Evolutionary conservation across 1,140 invertebrate species (phyloP).

Genomic region (Centruroides sculpturatus): DNA sequence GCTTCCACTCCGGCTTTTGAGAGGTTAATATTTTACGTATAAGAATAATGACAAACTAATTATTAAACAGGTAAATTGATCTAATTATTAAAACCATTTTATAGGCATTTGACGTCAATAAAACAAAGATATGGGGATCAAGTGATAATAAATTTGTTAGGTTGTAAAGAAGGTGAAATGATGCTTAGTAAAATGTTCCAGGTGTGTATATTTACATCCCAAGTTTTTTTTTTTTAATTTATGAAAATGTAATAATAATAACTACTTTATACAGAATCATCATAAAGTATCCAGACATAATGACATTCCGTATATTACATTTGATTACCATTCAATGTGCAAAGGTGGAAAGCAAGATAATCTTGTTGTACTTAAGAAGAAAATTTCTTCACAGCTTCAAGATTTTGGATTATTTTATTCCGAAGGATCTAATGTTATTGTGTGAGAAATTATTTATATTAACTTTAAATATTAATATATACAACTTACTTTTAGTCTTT

Average conservation of each 20-base stretch:
- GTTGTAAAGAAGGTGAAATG: slow-evolving; percentile 91
- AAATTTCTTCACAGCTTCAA: slow-evolving; percentile 52
- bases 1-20: slow-evolving; percentile 81
- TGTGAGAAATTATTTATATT: too few relatives aligned
- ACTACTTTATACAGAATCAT: slow-evolving; percentile 46
- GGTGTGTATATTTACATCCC: slow-evolving; percentile 29
- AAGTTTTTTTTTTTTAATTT: slow-evolving; percentile 3
- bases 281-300: slow-evolving; percentile 57
- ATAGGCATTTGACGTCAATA: slow-evolving; percentile 64
- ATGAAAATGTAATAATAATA: not conserved
- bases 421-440: slow-evolving; percentile 21
- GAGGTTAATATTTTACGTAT: slow-evolving; percentile 19
- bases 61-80: not conserved
- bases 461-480: too few relatives aligned
- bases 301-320: slow-evolving; percentile 65
- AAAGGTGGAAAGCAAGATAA: slow-evolving; percentile 55
- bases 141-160: slow-evolving; percentile 82
- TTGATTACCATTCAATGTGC: slow-evolving; percentile 86
- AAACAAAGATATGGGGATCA: slow-evolving; percentile 83
- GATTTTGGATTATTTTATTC: slow-evolving; percentile 55
- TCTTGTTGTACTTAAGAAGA: slow-evolving; percentile 49
- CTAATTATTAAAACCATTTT: not conserved
- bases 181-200: slow-evolving; percentile 88
- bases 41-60: not conserved
- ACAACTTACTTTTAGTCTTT: too few relatives aligned